A percentile compares a stretch with the other conserved stretches of the same genome.
Conservation (phyloP, 1,140 invertebrate genomes). For the Triops longicaudatus region DNA sequence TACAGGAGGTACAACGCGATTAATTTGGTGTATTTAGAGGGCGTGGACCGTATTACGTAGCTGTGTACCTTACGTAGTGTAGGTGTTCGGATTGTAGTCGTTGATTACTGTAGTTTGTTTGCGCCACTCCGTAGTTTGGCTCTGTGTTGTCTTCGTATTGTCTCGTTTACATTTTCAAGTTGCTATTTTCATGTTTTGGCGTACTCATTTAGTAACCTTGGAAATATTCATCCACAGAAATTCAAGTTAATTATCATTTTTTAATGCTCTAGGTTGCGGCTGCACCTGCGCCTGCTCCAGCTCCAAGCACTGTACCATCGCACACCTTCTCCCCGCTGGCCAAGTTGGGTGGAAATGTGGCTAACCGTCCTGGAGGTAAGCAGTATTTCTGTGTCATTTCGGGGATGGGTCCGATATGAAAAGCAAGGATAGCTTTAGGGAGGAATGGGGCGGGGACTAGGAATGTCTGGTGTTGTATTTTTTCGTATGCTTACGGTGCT, state of each 20-base stretch:
- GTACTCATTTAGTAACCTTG: background rate
- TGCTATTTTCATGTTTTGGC: background rate
- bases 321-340: slow-evolving; percentile 20
- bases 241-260: slow-evolving; percentile 4
- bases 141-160: background rate
- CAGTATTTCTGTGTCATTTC: background rate
- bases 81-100: background rate
- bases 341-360: background rate
- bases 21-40: background rate
- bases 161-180: background rate
- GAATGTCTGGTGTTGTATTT: background rate
- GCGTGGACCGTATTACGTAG: background rate
- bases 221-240: background rate
- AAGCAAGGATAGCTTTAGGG: slow-evolving; percentile 11
- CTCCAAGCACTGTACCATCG: slow-evolving; percentile 19
- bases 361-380: slow-evolving; percentile 12
- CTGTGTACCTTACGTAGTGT: background rate
- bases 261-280: background rate
- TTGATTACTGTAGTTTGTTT: too few relatives aligned
- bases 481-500: slow-evolving; percentile 5
- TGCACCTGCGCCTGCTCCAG: slow-evolving; percentile 27
- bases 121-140: background rate
- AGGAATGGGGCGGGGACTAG: background rate
- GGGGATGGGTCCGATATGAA: background rate
- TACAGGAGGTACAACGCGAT: background rate